Base-by-base conservation (phyloP, 2,797 vertebrate genomes). In the Falco columbarius region DNA sequence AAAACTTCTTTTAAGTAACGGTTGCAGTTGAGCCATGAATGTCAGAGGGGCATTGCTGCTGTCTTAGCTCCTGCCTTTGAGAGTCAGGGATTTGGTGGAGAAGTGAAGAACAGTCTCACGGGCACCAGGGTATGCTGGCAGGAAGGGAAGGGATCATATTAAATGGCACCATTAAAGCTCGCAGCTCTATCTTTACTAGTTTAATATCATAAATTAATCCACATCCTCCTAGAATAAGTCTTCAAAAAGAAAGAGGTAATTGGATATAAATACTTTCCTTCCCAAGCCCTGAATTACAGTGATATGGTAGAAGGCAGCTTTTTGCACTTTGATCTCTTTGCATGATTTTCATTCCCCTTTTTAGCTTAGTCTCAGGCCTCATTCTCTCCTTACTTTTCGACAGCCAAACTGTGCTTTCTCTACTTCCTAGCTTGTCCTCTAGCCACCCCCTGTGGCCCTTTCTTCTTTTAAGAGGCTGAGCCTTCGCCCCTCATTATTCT, bases 191-290 rank as follows among this genome's bases (percentile, higher is more conserved):
- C 93, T 96, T 96, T 91, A 84, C 91, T 93, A 95, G 93, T 94
- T 96, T 97, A 86, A 93, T 84, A 95, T 97, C 93, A 94, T 96
- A 94, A 98, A 97, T 89, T 93, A 94, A 96, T 96, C 75, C 74
- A 93, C 82, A 95, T 93, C 80, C 81, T 67, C 82, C 71, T 95
- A 90, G 76, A 96, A 86, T 46, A 85, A 90, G 90, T 82, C 68
- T 93, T 96, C 93, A 96, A 95, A 97, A 95, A 93, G 70, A 88
- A 93, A 86, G 68, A 81, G 51, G 61, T 75, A 81, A 77, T 95
- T 95, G 89, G 79, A 89, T 95, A 96, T 92, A 94, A 96, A 93
- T 87, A 75, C 83, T 83, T 81, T 75, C 65, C 61, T 91, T 89
- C 77, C 47, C 46, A 87, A 86, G 26, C 46, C 18, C 34, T 58